Evolutionary conservation across 35 echinoderm and acorn worm species (phyloP).

Genomic region (Lytechinus variegatus): DNA sequence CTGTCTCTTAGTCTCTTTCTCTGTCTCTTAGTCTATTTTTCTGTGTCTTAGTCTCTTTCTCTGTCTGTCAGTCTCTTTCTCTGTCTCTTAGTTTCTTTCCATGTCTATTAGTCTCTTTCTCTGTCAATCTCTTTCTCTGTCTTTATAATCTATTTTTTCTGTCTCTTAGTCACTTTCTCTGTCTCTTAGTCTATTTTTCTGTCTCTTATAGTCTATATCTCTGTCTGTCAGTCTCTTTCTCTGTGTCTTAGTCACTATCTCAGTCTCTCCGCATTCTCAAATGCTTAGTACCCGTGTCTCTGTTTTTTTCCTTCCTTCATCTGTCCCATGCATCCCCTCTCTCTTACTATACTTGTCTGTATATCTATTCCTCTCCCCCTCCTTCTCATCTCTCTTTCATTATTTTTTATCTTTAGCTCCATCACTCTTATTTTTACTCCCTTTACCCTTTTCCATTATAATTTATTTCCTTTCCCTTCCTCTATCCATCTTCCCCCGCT

Average conservation of each 20-base stretch:
- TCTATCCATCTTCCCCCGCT: too few relatives aligned
- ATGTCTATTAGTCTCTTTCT: neutral
- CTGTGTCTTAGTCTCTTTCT: neutral
- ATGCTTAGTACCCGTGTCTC: too few relatives aligned
- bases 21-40: neutral
- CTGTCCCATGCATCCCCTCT: too few relatives aligned
- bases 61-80: neutral
- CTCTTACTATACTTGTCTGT: too few relatives aligned
- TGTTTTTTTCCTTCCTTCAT: too few relatives aligned
- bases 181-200: neutral
- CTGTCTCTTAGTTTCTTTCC: neutral
- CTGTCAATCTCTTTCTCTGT: neutral
- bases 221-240: neutral
- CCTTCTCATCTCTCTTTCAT: too few relatives aligned
- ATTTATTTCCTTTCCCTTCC: too few relatives aligned
- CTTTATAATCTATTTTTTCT: neutral
- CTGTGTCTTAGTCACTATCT: neutral
- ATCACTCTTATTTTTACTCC: too few relatives aligned
- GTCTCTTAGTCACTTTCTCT: neutral
- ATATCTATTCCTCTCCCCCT: too few relatives aligned
- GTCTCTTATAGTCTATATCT: neutral
- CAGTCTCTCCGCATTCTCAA: neutral
- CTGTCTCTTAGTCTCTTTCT: neutral
- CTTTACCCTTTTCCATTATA: too few relatives aligned
- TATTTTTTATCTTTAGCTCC: too few relatives aligned